Percentiles rank a stretch among this genome's conserved stretches.
Conservation (phyloP, 2,888 invertebrate species). For the Drosophila rellima region DNA sequence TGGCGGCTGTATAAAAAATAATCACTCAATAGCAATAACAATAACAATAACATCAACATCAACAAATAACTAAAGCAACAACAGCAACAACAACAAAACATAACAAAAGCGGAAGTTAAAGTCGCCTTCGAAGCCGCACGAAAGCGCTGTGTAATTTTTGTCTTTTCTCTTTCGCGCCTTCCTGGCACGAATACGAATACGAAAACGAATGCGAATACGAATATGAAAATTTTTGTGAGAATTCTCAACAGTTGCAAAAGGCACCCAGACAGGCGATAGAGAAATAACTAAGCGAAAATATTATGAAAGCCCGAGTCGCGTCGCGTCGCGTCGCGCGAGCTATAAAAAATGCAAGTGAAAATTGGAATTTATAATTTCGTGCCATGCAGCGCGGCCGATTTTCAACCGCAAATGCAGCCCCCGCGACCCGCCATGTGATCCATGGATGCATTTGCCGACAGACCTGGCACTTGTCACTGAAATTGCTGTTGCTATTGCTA, state of each 20-base stretch:
- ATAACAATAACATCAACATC: constrained; percentile 48
- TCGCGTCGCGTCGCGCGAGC: constrained; percentile 13
- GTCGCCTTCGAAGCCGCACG: constrained; percentile 58
- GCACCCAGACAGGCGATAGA: constrained; percentile 55
- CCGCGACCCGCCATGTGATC: constrained; percentile 9
- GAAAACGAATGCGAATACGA: constrained; percentile 49
- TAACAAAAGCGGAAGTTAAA: constrained; percentile 74
- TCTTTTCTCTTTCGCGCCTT: constrained; percentile 69
- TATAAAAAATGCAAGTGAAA: constrained; percentile 72
- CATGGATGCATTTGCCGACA: constrained; percentile 38
- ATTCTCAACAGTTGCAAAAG: constrained; percentile 73
- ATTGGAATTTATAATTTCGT: constrained; percentile 80
- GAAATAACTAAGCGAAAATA: constrained; percentile 71
- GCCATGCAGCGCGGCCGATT: constrained; percentile 67
- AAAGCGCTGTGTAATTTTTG: constrained; percentile 77
- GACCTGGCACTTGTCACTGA: constrained; percentile 56
- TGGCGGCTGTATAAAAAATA: constrained; percentile 60
- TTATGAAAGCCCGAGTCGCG: constrained; percentile 70
- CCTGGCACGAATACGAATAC: constrained; percentile 71
- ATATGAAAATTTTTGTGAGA: constrained; percentile 65
- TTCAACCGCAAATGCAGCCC: constrained; percentile 69
- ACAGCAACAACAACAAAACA: constrained; percentile 31
- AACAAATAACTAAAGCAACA: constrained; percentile 56
- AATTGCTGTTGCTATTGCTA: constrained; percentile 37
- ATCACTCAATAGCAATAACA: constrained; percentile 72